Evolutionary conservation across 2,888 invertebrate species (phyloP), one percentile per base, ranked within the genome.

Genomic region (Melitaea athalia): DNA sequence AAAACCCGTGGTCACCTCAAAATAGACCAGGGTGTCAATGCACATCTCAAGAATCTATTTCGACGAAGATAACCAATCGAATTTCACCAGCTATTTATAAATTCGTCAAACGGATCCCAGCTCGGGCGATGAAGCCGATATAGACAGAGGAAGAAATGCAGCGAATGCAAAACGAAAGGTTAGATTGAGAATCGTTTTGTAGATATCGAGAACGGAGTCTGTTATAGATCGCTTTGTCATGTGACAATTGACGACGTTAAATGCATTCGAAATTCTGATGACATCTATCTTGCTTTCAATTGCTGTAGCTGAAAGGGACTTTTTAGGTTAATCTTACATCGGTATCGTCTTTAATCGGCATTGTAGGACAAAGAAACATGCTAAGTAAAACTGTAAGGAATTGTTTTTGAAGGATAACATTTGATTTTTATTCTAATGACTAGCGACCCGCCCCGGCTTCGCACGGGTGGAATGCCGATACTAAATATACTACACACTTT

Each of bases 31-130:
- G 63, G 60, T 63, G 55, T 70, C 66, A 70, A 70, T 72, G 68
- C 66, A 68, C 57, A 63, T 67, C 63, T 70, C 61, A 63, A 61
- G 72, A 63, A 72, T 69, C 69, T 53, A 66, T 69, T 69, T 55
- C 49, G 66, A 55, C 59, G 43, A 42, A 50, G 62, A 49, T 45
- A 53, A 43, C 53, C 42, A 47, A 14, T 52, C 59, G 60, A 69
- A 63, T 57, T 53, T 55, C 66, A 59, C 14, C 47, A 38, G 31
- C 47, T 64, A 64, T 59, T 59, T 64, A 64, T 64, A 64, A 14
- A 15, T 24, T 47, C 47, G 38, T 14, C 59, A 59, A 59, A 43
- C 17, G 5, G 5, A 45, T 14, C 59, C 14, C 59, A 38, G 17
- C 47, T 60, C 60, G 7, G 24, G 53, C 33, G 53, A 60, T 14